A percentile compares a stretch with the other conserved stretches of the same genome.
phyloP scores from a whole-genome alignment of 2,113 vertebrate species.

The Hydrochoerus hydrochaeris region DNA sequence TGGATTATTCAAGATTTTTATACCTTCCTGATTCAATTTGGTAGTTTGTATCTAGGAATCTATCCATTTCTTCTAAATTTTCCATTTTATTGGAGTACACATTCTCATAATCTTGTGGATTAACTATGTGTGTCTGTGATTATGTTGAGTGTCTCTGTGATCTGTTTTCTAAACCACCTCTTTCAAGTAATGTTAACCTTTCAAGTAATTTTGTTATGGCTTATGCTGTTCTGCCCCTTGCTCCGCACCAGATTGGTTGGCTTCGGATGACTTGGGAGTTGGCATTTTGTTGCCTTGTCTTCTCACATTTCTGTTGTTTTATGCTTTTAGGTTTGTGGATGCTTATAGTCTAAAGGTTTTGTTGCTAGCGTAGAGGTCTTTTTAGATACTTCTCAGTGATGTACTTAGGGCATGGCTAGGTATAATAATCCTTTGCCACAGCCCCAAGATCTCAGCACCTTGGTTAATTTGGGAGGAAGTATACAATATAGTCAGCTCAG shows the following conservation, averaged over 20 bases:
- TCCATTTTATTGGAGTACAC: background rate
- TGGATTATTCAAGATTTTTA: background rate
- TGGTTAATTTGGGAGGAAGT: background rate
- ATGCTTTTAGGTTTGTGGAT: background rate
- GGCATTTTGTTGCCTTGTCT: background rate
- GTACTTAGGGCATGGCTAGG: background rate
- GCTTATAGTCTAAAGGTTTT: background rate
- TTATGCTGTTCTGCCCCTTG: background rate
- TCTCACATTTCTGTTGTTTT: background rate
- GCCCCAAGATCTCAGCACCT: background rate
- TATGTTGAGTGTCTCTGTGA: background rate
- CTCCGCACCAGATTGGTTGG: background rate
- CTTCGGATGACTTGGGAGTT: background rate
- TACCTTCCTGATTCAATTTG: background rate
- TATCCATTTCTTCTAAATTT: background rate
- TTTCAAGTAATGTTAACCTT: background rate
- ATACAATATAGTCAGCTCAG: background rate
- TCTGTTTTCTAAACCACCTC: background rate
- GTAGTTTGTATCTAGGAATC: background rate
- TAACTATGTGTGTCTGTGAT: background rate
- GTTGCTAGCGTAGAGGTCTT: background rate
- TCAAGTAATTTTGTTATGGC: background rate
- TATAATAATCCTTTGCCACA: background rate
- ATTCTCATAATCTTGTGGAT: background rate
- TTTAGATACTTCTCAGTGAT: background rate